phyloP scores from a whole-genome alignment of 1,140 invertebrate genomes.

The Brachionus rubens region DNA sequence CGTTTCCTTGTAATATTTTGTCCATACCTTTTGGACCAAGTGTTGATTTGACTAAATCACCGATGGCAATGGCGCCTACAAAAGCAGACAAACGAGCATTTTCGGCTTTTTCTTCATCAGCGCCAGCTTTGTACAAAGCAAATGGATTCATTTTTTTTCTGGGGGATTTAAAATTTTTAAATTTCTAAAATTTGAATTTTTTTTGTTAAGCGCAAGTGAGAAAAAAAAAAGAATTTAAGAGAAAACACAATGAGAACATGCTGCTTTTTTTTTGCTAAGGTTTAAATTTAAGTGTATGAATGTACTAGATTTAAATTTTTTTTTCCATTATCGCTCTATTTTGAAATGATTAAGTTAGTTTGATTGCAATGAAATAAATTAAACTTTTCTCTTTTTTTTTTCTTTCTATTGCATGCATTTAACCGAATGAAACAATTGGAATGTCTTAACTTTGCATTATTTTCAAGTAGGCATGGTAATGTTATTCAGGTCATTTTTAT shows the following conservation, averaged over 20 bases:
- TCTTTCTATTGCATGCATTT: neutral
- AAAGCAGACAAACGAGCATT: constrained; percentile 91
- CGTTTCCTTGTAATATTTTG: constrained; percentile 84
- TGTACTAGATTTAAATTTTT: neutral
- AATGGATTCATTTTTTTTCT: no score
- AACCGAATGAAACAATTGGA: neutral
- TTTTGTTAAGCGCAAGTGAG: no score
- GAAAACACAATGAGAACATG: neutral
- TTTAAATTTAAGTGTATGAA: neutral
- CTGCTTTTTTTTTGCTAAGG: neutral
- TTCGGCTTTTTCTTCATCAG: constrained; percentile 95
- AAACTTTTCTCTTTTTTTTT: neutral
- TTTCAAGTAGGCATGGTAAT: constrained; percentile 14
- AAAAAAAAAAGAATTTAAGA: neutral
- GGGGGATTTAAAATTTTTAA: neutral
- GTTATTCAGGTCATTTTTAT: no score
- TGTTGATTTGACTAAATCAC: constrained; percentile 95
- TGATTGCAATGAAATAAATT: neutral
- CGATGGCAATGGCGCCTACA: constrained; percentile 95
- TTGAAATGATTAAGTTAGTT: neutral
- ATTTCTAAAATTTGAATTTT: neutral
- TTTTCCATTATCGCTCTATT: neutral
- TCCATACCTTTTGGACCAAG: constrained; percentile 99
- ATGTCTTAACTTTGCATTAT: neutral
- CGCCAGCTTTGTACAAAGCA: constrained; percentile 85